These are phyloP conservation scores for Catostylus mosaicus DNA, from an alignment of 30 jellyfish, hydroid and myxozoan species.

Conservation along the genomic window DNA sequence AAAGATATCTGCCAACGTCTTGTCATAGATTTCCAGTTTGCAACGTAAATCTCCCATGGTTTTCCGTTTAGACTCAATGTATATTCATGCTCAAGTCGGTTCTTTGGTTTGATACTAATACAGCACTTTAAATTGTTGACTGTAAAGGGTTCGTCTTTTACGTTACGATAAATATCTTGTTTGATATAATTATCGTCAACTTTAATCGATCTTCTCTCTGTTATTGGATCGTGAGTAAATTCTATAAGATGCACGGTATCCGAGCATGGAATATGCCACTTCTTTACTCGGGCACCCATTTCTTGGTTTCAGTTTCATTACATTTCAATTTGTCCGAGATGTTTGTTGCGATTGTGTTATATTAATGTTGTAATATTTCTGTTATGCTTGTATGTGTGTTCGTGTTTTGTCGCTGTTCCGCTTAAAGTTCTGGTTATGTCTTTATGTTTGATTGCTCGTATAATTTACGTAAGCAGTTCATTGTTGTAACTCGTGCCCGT, in stretches of 20 bases:
- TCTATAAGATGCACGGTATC: slow-evolving; percentile 2
- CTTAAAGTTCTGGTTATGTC: no score
- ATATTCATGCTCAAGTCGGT: slow-evolving; percentile 17
- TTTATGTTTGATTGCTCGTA: no score
- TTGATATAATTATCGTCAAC: neutral
- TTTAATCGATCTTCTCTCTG: slow-evolving; percentile 12
- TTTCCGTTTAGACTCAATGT: neutral
- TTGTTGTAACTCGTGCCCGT: no score
- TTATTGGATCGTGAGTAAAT: slow-evolving; percentile 10
- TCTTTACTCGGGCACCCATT: slow-evolving; percentile 4
- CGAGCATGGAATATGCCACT: slow-evolving; percentile 19
- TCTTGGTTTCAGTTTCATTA: no score
- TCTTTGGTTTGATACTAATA: slow-evolving; percentile 3
- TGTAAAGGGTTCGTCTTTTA: neutral
- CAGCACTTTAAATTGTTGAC: slow-evolving; percentile 11
- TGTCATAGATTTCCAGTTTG: slow-evolving; percentile 19
- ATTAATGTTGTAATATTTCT: no score
- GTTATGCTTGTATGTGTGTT: no score
- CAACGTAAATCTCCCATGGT: slow-evolving; percentile 10
- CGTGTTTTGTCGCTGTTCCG: no score
- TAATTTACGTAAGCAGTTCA: no score
- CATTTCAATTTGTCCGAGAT: no score
- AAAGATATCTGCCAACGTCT: neutral
- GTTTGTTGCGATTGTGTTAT: no score
- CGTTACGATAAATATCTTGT: neutral